phyloP scores from a whole-genome alignment of 2,797 vertebrate species.

The Clarias laeviceps region DNA sequence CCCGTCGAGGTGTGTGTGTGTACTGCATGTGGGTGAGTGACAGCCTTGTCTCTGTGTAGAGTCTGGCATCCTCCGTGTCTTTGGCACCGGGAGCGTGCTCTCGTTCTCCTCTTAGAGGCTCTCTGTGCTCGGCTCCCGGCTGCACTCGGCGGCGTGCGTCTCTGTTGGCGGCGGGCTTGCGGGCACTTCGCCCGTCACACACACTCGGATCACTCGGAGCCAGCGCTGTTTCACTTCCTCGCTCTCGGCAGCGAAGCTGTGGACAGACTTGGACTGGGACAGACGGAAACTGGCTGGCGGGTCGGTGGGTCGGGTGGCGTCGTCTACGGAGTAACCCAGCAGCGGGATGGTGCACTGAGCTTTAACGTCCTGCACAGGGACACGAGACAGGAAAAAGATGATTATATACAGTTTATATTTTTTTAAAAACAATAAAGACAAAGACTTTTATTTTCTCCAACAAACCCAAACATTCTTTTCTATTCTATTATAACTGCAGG shows the following conservation, averaged over 20 bases:
- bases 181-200: constrained; percentile 85
- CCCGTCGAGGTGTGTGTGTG: neutral
- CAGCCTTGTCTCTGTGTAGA: constrained; percentile 12
- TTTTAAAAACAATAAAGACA: neutral
- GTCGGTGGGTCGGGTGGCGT: constrained; percentile 79
- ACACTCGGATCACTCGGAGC: constrained; percentile 88
- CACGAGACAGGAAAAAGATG: neutral
- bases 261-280: constrained; percentile 91
- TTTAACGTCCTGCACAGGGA: constrained; percentile 86
- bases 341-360: constrained; percentile 93
- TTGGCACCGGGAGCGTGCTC: constrained; percentile 24
- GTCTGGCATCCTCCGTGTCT: neutral
- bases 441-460: neutral
- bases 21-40: constrained; percentile 1
- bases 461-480: neutral
- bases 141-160: constrained; percentile 52
- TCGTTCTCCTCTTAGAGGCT: constrained; percentile 59
- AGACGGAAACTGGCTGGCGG: constrained; percentile 87
- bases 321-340: constrained; percentile 90
- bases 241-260: constrained; percentile 89
- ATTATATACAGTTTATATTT: neutral
- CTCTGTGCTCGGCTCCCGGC: constrained; percentile 66
- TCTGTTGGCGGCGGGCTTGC: constrained; percentile 62
- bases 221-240: constrained; percentile 95
- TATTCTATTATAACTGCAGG: neutral